Evolutionary conservation across 2,888 invertebrate genomes (phyloP), one percentile per base, ranked within the genome.

Genomic region (Stenichneumon culpator): DNA sequence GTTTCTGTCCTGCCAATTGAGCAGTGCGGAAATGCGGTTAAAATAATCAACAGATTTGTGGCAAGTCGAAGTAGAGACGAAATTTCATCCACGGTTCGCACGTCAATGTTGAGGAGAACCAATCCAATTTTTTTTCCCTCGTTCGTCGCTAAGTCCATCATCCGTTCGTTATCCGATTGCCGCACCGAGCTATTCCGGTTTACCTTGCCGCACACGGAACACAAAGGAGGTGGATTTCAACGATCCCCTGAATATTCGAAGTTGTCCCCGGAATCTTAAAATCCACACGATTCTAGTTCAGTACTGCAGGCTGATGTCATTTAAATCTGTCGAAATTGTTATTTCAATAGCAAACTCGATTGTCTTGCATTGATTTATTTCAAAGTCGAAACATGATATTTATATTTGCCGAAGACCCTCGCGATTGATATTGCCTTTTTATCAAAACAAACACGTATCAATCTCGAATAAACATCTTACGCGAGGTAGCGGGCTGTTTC

Each of bases 391-490:
- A 74, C 54, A 67, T 19, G 19, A 80, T 80, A 74, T 74, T 68
- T 74, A 73, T 39, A 57, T 80, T 52, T 57, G 54, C 54, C 32
- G 19, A 44, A 16, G 47, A 57, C 47, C 50, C 50, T 25, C 39
- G 39, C 74, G 28, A 47, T 69, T 60, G 60, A 75, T 75, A 82
- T 82, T 75, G 75, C 81, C 75, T 60, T 69, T 65, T 82, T 82
- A 70, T 77, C 36, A 82, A 77, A 82, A 70, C 52, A 77, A 70
- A 82, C 68, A 81, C 74, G 74, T 77, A 77, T 77, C 65, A 70
- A 77, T 70, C 77, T 65, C 54, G 54, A 77, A 75, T 77, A 70
- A 67, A 82, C 70, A 70, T 77, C 4, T 19, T 36, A 47, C 32
- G 25, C 47, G 39, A 22, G 47, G 19, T 9, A 47, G 44, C 57